Percentiles rank a stretch among this genome's conserved stretches.
Conservation (phyloP, 2,888 invertebrate species). For the Platycnemis pennipes region DNA sequence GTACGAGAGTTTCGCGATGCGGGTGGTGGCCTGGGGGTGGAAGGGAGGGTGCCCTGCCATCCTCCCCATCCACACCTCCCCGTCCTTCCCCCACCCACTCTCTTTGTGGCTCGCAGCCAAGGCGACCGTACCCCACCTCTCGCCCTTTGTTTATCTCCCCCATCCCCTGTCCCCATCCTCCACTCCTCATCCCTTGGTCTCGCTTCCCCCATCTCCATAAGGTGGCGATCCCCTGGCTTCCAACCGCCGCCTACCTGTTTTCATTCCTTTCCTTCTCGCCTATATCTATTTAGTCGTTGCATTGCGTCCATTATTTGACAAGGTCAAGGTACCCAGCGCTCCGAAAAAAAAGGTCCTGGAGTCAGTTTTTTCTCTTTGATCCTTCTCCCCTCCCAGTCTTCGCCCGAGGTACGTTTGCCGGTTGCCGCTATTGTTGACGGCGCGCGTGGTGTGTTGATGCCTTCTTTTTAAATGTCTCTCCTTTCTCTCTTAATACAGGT, state of each 20-base stretch:
- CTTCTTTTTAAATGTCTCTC: too few species aligned
- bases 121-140: not conserved
- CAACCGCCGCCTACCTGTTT: conserved; percentile 33
- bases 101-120: conserved; percentile 45
- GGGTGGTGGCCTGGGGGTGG: not conserved
- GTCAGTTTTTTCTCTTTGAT: not conserved
- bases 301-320: not conserved
- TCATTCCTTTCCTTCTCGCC: not conserved
- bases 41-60: not conserved
- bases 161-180: not conserved
- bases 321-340: conserved; percentile 29
- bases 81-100: not conserved
- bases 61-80: not conserved
- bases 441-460: not conserved
- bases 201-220: not conserved
- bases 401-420: not conserved
- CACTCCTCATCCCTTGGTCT: too few species aligned
- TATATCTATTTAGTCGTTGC: conserved; percentile 13
- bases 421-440: not conserved
- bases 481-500: too few species aligned
- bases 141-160: conserved; percentile 11
- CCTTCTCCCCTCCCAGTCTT: not conserved
- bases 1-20: not conserved
- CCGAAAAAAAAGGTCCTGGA: not conserved
- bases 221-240: conserved; percentile 14